Evolutionary conservation across 2,888 invertebrate species (phyloP).

Genomic region (Leptinotarsa juncta): DNA sequence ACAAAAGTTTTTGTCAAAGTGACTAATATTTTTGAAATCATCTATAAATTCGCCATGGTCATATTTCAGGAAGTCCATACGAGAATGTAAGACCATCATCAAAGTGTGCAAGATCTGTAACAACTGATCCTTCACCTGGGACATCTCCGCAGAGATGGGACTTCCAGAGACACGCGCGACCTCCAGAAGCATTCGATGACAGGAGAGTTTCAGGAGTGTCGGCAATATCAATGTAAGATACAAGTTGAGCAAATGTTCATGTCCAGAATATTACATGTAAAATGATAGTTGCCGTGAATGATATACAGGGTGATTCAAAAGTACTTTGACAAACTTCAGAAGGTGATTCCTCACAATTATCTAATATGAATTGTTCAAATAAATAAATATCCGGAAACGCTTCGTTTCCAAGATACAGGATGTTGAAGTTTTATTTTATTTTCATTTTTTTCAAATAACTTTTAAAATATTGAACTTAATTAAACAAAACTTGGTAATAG

Average conservation of each 20-base stretch:
- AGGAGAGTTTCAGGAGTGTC: slow-evolving; percentile 71
- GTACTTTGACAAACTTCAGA: too few relatives aligned
- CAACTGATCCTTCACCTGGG: slow-evolving; percentile 68
- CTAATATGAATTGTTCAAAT: too few relatives aligned
- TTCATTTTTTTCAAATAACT: too few relatives aligned
- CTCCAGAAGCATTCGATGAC: slow-evolving; percentile 67
- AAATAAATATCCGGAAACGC: too few relatives aligned
- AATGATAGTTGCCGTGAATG: background rate
- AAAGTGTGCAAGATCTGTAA: slow-evolving; percentile 63
- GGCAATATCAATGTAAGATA: slow-evolving; percentile 71
- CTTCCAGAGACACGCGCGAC: slow-evolving; percentile 64
- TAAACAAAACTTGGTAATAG: too few relatives aligned
- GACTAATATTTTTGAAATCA: too few relatives aligned
- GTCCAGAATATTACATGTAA: background rate
- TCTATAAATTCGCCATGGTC: too few relatives aligned
- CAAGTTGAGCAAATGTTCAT: background rate
- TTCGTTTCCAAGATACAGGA: too few relatives aligned
- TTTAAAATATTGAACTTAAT: too few relatives aligned
- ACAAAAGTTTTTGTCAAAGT: background rate
- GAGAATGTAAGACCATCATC: slow-evolving; percentile 72
- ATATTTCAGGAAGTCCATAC: slow-evolving; percentile 70
- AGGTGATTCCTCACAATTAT: too few relatives aligned
- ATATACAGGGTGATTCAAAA: too few relatives aligned
- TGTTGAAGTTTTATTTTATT: too few relatives aligned
- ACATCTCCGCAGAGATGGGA: slow-evolving; percentile 68